phyloP scores from a whole-genome alignment of 2,888 invertebrate species.

The Aphidius colemani region DNA sequence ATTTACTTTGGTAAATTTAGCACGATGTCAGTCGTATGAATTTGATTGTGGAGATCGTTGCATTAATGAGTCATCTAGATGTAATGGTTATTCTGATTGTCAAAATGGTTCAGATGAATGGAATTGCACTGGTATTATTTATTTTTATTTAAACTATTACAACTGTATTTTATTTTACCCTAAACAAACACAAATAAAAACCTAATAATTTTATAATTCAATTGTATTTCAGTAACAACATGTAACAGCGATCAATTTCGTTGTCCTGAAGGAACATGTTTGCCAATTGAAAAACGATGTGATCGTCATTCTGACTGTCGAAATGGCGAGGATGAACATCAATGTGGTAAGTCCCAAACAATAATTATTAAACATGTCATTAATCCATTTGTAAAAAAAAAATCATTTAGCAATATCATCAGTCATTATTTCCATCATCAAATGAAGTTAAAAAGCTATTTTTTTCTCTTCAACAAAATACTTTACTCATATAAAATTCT shows the following conservation, averaged over 20 bases:
- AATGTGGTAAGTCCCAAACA: slow-evolving; percentile 57
- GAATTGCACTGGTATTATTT: slow-evolving; percentile 59
- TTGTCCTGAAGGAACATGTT: slow-evolving; percentile 65
- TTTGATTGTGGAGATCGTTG: slow-evolving; percentile 65
- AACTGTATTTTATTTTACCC: slow-evolving; percentile 15
- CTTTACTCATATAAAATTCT: too few species aligned
- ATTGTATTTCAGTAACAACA: slow-evolving; percentile 49
- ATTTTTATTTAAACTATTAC: slow-evolving; percentile 29
- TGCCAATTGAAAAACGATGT: slow-evolving; percentile 62
- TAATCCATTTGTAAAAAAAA: too few species aligned
- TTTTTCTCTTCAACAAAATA: too few species aligned
- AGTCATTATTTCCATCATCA: too few species aligned
- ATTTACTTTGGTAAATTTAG: slow-evolving; percentile 33
- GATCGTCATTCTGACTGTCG: slow-evolving; percentile 63
- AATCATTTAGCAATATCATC: too few species aligned
- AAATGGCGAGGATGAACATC: slow-evolving; percentile 66
- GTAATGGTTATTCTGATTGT: slow-evolving; percentile 63
- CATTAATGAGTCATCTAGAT: slow-evolving; percentile 60
- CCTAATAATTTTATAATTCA: too few species aligned
- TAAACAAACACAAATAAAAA: too few species aligned
- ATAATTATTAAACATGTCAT: not conserved
- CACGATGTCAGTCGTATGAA: slow-evolving; percentile 61
- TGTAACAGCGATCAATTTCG: slow-evolving; percentile 64
- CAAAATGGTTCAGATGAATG: slow-evolving; percentile 66
- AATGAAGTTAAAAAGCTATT: too few species aligned